These are phyloP conservation scores for Hypotaenidia philippensis DNA, from an alignment of 2,797 vertebrate species.

Conservation along the genomic window DNA sequence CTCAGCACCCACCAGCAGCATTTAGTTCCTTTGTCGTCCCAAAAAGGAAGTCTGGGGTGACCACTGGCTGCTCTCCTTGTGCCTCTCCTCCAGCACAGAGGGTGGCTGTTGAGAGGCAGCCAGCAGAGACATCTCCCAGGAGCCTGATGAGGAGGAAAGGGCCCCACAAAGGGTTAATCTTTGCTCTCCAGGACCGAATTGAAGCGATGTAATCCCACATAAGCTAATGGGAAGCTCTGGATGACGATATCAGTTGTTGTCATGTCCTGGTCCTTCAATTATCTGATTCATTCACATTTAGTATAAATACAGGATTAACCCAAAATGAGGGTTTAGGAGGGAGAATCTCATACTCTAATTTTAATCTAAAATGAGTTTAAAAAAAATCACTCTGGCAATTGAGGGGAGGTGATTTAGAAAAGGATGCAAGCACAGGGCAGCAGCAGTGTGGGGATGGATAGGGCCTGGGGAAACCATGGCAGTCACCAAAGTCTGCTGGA, in stretches of 20 bases:
- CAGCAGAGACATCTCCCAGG: not conserved
- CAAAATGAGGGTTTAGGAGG: conserved; percentile 10
- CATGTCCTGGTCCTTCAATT: not conserved
- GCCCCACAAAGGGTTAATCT: not conserved
- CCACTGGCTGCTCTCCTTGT: not conserved
- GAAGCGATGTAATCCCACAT: not conserved
- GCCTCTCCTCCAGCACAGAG: not conserved
- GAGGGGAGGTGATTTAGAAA: not conserved
- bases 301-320: conserved; percentile 41
- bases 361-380: not conserved
- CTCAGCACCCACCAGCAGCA: not conserved
- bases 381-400: not conserved
- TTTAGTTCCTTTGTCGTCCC: not conserved
- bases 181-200: not conserved
- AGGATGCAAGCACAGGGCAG: accelerated
- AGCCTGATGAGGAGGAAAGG: not conserved
- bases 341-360: conserved; percentile 3
- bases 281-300: conserved; percentile 15
- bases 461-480: not conserved
- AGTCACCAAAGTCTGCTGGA: not conserved
- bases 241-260: not conserved
- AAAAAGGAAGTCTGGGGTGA: accelerated
- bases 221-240: not conserved
- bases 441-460: not conserved
- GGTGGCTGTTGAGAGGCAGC: accelerated